phyloP scores from a whole-genome alignment of 2,888 invertebrate species.

The Lamproptera curius region DNA sequence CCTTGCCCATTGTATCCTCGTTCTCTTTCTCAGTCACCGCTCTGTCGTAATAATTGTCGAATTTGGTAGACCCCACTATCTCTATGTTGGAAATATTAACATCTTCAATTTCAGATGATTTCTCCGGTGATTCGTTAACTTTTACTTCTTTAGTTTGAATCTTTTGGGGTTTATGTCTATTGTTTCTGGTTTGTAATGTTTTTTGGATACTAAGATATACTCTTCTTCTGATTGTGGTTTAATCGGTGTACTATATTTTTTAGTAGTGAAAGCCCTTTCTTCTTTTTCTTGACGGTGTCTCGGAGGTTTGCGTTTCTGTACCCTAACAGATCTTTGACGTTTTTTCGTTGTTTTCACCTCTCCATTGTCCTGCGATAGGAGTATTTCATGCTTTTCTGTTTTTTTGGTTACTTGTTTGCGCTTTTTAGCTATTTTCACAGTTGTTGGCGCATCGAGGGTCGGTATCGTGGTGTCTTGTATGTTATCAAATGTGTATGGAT shows the following conservation, averaged over 20 bases:
- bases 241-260: too few species aligned
- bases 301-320: too few species aligned
- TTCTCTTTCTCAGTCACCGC: neutral
- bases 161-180: too few species aligned
- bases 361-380: too few species aligned
- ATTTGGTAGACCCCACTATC: neutral
- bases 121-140: neutral
- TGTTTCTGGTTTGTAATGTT: too few species aligned
- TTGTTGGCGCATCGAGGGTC: neutral
- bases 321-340: too few species aligned
- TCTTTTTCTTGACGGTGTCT: too few species aligned
- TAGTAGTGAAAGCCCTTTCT: neutral
- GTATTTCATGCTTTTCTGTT: neutral
- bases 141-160: neutral
- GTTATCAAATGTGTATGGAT: neutral
- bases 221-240: too few species aligned
- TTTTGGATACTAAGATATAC: too few species aligned
- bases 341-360: too few species aligned
- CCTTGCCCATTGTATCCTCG: neutral
- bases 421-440: neutral
- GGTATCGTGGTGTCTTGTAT: neutral
- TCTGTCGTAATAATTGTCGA: neutral
- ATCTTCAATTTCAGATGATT: neutral
- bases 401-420: neutral
- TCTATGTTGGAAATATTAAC: neutral